A percentile compares a stretch with the other conserved stretches of the same genome.
phyloP scores from a whole-genome alignment of 2,888 invertebrate species.

The Coelogynopora nodosa region DNA sequence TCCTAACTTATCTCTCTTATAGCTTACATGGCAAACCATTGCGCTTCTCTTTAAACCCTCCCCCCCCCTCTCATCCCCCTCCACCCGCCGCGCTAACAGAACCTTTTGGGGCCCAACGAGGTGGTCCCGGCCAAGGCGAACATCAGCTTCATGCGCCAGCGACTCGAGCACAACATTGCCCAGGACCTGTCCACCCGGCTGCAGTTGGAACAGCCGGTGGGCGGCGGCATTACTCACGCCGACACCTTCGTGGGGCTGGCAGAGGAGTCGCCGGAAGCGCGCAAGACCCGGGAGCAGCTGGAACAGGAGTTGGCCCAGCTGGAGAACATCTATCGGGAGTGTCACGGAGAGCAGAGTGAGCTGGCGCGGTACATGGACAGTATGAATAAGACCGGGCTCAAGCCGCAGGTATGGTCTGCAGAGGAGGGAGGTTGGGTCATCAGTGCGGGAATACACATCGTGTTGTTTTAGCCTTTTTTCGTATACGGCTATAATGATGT shows the following conservation, averaged over 20 bases:
- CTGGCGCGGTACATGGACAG: slow-evolving; percentile 22
- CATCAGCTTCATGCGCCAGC: slow-evolving; percentile 59
- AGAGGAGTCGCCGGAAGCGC: neutral
- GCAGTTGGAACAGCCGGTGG: neutral
- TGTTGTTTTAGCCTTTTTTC: no score
- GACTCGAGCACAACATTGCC: slow-evolving; percentile 53
- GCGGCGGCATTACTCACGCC: neutral
- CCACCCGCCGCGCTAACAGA: slow-evolving; percentile 49
- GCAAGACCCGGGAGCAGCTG: slow-evolving; percentile 24
- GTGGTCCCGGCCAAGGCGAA: slow-evolving; percentile 58
- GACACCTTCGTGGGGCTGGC: neutral
- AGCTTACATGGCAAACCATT: no score
- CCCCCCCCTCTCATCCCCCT: slow-evolving; percentile 31
- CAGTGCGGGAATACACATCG: no score
- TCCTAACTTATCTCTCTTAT: no score
- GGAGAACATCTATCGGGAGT: neutral
- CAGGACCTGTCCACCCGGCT: neutral
- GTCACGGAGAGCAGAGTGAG: neutral
- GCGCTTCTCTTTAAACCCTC: no score
- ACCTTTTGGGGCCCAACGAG: slow-evolving; percentile 56
- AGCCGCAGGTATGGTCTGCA: neutral
- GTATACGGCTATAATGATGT: no score
- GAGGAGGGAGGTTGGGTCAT: no score
- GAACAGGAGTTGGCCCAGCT: slow-evolving; percentile 16
- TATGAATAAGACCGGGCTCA: neutral